These are phyloP conservation scores for Hydrochoerus hydrochaeris DNA, from an alignment of 2,113 vertebrate species.

Conservation along the genomic window DNA sequence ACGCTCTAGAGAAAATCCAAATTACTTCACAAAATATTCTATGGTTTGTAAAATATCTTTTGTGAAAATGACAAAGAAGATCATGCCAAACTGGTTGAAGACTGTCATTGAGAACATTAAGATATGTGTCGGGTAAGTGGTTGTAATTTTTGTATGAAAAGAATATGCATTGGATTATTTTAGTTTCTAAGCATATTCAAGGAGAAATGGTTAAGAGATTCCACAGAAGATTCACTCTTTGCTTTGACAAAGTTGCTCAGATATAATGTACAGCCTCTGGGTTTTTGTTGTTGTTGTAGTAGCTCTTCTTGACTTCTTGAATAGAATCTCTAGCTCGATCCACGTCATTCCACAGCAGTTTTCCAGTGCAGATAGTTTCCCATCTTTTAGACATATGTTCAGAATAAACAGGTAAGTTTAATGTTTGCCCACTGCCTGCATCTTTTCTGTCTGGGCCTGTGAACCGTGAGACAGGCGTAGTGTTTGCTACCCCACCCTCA, in stretches of 20 bases:
- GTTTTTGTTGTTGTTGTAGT: no score
- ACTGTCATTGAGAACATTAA: neutral
- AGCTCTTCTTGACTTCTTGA: neutral
- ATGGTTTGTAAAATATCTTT: neutral
- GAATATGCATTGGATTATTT: neutral
- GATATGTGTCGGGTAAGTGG: neutral
- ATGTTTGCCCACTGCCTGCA: neutral
- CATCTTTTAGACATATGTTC: neutral
- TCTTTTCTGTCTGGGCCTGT: neutral
- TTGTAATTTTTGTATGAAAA: slow-evolving; percentile 49
- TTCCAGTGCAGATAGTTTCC: neutral
- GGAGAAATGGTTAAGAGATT: neutral
- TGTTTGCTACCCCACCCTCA: slow-evolving; percentile 57
- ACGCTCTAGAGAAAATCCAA: slow-evolving; percentile 12
- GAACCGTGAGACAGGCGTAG: neutral
- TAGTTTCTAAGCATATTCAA: neutral
- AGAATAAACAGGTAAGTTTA: neutral
- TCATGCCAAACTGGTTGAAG: neutral
- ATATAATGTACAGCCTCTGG: accelerated
- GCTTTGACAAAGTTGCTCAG: neutral
- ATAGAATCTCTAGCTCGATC: neutral
- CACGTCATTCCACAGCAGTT: neutral
- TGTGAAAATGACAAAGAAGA: neutral
- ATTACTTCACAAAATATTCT: slow-evolving; percentile 11
- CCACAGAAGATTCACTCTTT: neutral